phyloP scores from a whole-genome alignment of 2,888 invertebrate genomes.

The Drosophila anomelani region DNA sequence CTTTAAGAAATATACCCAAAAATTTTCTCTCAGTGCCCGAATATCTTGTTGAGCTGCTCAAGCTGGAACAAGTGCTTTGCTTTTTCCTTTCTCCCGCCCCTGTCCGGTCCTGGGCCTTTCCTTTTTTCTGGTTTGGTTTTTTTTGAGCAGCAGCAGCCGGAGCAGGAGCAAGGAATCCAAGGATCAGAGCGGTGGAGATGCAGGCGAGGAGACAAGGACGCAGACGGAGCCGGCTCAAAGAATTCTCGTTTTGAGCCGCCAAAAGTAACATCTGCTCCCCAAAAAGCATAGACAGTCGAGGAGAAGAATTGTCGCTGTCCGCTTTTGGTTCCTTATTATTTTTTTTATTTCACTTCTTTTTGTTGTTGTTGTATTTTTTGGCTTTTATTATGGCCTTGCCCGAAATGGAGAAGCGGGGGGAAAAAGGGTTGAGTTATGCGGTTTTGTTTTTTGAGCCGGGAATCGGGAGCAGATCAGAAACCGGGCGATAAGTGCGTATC shows the following conservation, averaged over 20 bases:
- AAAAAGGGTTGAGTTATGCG: constrained; percentile 30
- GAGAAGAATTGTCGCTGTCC: constrained; percentile 63
- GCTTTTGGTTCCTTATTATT: constrained; percentile 13
- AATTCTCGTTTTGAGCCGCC: constrained; percentile 53
- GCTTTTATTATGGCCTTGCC: constrained; percentile 40
- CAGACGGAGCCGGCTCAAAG: constrained; percentile 48
- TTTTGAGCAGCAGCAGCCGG: constrained; percentile 45
- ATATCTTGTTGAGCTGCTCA: constrained; percentile 65
- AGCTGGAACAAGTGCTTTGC: constrained; percentile 70
- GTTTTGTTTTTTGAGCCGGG: constrained; percentile 18
- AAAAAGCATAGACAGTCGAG: constrained; percentile 60
- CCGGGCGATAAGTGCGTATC: constrained; percentile 34
- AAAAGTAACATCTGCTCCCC: constrained; percentile 75
- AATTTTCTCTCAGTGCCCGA: constrained; percentile 18
- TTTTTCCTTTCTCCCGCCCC: constrained; percentile 44
- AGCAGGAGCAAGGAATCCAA: constrained; percentile 11
- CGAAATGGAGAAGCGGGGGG: constrained; percentile 8
- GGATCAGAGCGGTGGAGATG: constrained; percentile 5
- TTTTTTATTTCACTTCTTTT: constrained; percentile 1
- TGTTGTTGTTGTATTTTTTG: constrained; percentile 1
- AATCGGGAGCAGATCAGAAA: constrained; percentile 14
- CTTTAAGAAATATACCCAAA: too few species aligned
- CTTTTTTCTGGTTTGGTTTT: constrained; percentile 38
- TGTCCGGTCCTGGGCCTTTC: constrained; percentile 7
- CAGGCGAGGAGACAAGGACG: constrained; percentile 1